Evolutionary conservation across 2,797 vertebrate genomes (phyloP), one percentile per base, ranked within the genome.

Genomic region (Acipenser oxyrinchus): DNA sequence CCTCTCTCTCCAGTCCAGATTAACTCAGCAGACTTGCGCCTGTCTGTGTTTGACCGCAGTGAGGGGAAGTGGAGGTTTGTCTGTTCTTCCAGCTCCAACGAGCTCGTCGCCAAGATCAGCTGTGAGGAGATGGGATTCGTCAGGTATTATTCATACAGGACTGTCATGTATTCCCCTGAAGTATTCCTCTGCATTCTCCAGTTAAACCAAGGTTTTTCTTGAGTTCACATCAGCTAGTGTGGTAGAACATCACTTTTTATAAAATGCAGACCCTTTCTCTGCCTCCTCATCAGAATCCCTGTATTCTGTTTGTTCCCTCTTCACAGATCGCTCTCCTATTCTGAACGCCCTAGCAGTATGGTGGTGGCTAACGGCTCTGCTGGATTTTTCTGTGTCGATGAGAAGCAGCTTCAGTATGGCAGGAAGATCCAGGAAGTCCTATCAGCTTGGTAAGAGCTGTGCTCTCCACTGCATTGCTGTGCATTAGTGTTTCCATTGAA

Each of bases 41-140:
- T 96, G 65, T 76, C 85, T 1, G 84, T 95, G 48, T 94, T 92
- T 6, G 93, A 95, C 70, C 82, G 88, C 6, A 71, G 83, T 0
- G 88, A 92, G 68, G 83, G 77, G 59, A 84, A 86, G 48, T 96
- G 94, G 94, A 86, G 90, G 13, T 86, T 93, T 37, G 82, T 95
- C 60, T 96, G 94, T 67, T 93, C 94, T 12, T 94, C 93, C 0
- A 71, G 82, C 12, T 83, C 83, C 75, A 89, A 95, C 53, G 85
- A 91, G 69, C 78, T 90, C 63, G 84, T 93, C 52, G 93, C 93
- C 0, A 84, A 83, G 65, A 89, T 95, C 71, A 89, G 92, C 83
- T 96, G 94, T 60, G 93, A 94, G 74, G 93, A 96, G 82, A 93
- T 95, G 84, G 94, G 94, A 64, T 95, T 95, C 51, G 73, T 95